Base-by-base conservation (phyloP, 1,140 invertebrate genomes). In the Acromyrmex charruanus region DNA sequence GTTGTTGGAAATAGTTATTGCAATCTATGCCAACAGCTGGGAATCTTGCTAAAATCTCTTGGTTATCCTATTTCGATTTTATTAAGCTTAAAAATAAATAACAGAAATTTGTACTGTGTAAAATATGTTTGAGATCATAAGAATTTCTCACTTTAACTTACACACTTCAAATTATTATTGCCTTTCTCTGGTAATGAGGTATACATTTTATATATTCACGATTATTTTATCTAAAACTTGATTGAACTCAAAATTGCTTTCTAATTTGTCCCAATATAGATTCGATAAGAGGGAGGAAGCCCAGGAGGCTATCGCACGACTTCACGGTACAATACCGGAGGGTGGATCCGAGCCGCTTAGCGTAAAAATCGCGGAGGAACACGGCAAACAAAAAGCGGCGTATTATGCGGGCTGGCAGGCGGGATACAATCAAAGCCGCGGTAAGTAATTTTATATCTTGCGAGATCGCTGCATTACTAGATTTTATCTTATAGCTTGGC, bases 361-460 rank as follows among this genome's bases (percentile, higher is more conserved):
- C 82, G 98, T 99, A 18, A 98, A 98, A 96, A 96, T 99, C 90
- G 99, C 98, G 0, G 98, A 99, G 94, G 98, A 99, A 94, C 98
- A 99, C 93, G 98, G 98, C 16, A 98, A 99, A 94, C 97, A 98
- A 93, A 98, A 98, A 92, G 98, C 98, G 9, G 96, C 96, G 63
- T 97, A 96, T 93, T 96, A 96, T 90, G 96, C 95, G 87, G 96
- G 95, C n/a, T 96, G 95, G 95, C 96, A 96, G 91, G 96, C 96
- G 12, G 96, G 96, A 6, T 95, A 95, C 77, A 95, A 95, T 89
- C 96, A 96, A 88, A 96, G 96, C 92, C 94, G 95, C 90, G 95
- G 95, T 96, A 93, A 95, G 94, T 93, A 88, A 16, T 69, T 88
- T 35, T 18, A 77, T 55, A 74, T 14, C 14, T 68, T n/a, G 35